Evolutionary conservation across 2,888 invertebrate genomes (phyloP).

Genomic region (Tetranychus piercei): DNA sequence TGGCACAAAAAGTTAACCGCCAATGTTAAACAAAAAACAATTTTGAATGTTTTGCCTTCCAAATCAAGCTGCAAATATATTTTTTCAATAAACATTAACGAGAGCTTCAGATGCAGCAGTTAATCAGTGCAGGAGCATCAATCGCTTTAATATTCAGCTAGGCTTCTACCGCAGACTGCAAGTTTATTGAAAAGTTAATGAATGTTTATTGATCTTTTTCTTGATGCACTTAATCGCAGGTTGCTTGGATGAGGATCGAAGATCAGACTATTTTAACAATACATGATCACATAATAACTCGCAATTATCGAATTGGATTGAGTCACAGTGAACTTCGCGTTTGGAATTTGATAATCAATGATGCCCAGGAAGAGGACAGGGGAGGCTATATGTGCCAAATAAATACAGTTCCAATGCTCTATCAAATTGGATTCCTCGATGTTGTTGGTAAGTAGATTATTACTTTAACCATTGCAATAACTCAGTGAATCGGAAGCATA

Average conservation of each 20-base stretch:
- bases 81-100: no score
- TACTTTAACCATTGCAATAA: neutral
- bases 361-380: conserved; percentile 73
- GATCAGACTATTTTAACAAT: conserved; percentile 56
- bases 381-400: conserved; percentile 34
- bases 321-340: conserved; percentile 26
- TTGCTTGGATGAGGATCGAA: conserved; percentile 90
- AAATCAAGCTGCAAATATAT: no score
- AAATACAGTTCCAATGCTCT: conserved; percentile 52
- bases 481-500: no score
- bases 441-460: conserved; percentile 55
- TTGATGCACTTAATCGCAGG: conserved; percentile 40
- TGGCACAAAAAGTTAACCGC: no score
- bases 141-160: no score
- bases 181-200: no score
- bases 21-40: no score
- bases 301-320: conserved; percentile 64
- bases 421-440: conserved; percentile 68
- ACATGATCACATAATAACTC: conserved; percentile 52
- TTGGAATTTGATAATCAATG: conserved; percentile 53
- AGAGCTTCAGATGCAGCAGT: no score
- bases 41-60: no score
- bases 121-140: no score
- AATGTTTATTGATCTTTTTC: neutral
- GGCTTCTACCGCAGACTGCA: neutral